These are phyloP conservation scores for Baronia brevicornis DNA, from an alignment of 2,888 invertebrate species.

Conservation along the genomic window DNA sequence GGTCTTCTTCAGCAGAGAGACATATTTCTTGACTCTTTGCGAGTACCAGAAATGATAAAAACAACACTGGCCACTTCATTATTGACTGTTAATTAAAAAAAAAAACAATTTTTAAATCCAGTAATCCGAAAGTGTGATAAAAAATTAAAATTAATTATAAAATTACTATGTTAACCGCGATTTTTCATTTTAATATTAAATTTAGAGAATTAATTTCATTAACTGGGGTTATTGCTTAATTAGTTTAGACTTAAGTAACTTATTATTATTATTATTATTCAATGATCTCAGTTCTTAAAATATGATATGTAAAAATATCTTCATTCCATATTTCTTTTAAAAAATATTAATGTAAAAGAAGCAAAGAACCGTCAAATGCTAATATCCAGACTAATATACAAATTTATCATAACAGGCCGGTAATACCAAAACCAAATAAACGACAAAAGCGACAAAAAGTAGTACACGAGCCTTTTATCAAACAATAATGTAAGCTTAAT, in stretches of 20 bases:
- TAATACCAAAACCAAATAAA: constrained; percentile 36
- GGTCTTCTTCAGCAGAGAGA: constrained; percentile 75
- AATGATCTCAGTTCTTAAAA: constrained; percentile 4
- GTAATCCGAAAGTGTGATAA: neutral
- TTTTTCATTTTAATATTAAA: no score
- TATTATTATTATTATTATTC: no score
- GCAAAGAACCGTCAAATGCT: constrained; percentile 6
- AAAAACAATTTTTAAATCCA: constrained; percentile 10
- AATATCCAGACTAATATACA: constrained; percentile 18
- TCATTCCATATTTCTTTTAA: no score
- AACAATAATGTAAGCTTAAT: constrained; percentile 20
- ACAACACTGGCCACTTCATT: constrained; percentile 34
- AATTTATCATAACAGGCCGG: constrained; percentile 27
- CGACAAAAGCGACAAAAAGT: constrained; percentile 33
- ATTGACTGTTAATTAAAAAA: constrained; percentile 15
- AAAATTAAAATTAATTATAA: neutral
- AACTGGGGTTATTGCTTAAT: no score
- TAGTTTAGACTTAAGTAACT: no score
- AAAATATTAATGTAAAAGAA: no score
- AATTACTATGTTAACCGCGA: no score
- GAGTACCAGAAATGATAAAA: constrained; percentile 32
- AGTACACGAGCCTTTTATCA: constrained; percentile 13
- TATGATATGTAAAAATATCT: constrained; percentile 2
- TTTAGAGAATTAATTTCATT: no score
- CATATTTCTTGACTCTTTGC: constrained; percentile 73